These are phyloP conservation scores for Chelonus formosanus DNA, from an alignment of 2,888 invertebrate species.

Conservation along the genomic window DNA sequence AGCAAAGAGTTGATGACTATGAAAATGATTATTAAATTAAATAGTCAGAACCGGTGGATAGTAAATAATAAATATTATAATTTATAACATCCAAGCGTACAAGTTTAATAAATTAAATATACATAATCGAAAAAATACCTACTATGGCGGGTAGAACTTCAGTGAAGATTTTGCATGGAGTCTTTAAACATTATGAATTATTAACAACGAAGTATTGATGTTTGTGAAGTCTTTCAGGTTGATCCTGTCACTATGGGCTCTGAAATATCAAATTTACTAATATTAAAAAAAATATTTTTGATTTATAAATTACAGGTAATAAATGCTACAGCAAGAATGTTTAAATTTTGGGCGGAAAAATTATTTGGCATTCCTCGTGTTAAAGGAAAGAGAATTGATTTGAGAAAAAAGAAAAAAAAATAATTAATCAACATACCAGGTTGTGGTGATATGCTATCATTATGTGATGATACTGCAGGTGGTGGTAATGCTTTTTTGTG, in stretches of 20 bases:
- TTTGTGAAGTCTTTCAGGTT: conserved; percentile 38
- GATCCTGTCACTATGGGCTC: conserved; percentile 54
- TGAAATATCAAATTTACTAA: conserved; percentile 41
- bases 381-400: conserved; percentile 5
- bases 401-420: conserved; percentile 5
- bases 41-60: no score
- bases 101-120: no score
- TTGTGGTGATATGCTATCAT: conserved; percentile 42
- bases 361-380: conserved; percentile 16
- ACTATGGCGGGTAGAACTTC: no score
- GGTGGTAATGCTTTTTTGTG: conserved; percentile 55
- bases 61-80: no score
- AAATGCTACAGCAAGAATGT: conserved; percentile 7
- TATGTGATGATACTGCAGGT: conserved; percentile 48
- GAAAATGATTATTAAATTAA: no score
- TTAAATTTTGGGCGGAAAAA: conserved; percentile 26
- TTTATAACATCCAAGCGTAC: no score
- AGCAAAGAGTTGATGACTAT: no score
- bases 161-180: no score
- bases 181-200: conserved; percentile 2
- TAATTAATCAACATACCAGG: conserved; percentile 46
- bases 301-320: conserved; percentile 19
- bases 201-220: background rate
- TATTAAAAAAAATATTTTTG: conserved; percentile 1
- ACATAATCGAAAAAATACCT: no score